Evolutionary conservation across 2,797 vertebrate genomes (phyloP).

Genomic region (Meda fulgida): DNA sequence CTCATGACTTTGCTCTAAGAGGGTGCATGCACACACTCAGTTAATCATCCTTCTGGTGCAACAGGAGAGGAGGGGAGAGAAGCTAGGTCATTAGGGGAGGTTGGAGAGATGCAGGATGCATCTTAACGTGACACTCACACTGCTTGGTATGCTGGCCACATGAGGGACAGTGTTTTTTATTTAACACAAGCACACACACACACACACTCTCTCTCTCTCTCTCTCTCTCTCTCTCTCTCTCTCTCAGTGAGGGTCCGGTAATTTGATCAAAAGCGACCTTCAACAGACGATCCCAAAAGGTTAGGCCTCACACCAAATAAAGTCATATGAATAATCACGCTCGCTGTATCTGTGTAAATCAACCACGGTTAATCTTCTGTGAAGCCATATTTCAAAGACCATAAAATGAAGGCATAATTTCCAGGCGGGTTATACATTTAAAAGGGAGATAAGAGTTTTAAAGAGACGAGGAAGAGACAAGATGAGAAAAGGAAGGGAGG

Average conservation of each 20-base stretch:
- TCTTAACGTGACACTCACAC: constrained; percentile 45
- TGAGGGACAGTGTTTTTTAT: constrained; percentile 52
- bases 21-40: constrained; percentile 27
- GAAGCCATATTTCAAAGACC: constrained; percentile 35
- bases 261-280: constrained; percentile 58
- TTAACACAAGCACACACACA: constrained; percentile 43
- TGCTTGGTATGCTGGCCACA: constrained; percentile 52
- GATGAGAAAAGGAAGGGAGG: background rate
- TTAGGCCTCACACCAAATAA: constrained; percentile 49
- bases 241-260: constrained; percentile 30
- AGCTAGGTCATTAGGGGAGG: constrained; percentile 47
- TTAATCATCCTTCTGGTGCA: constrained; percentile 43
- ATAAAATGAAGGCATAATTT: constrained; percentile 31
- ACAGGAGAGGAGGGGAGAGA: constrained; percentile 33
- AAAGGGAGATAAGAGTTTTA: background rate
- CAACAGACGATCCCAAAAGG: constrained; percentile 49
- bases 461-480: background rate
- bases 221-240: background rate
- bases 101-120: constrained; percentile 40
- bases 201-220: constrained; percentile 12
- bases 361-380: constrained; percentile 31
- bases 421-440: background rate
- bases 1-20: constrained; percentile 34
- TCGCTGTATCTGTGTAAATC: constrained; percentile 32
- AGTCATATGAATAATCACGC: constrained; percentile 48